Percentiles rank a stretch among this genome's conserved stretches.
phyloP scores from a whole-genome alignment of 2,888 invertebrate species.

The Synanthedon myopaeformis region DNA sequence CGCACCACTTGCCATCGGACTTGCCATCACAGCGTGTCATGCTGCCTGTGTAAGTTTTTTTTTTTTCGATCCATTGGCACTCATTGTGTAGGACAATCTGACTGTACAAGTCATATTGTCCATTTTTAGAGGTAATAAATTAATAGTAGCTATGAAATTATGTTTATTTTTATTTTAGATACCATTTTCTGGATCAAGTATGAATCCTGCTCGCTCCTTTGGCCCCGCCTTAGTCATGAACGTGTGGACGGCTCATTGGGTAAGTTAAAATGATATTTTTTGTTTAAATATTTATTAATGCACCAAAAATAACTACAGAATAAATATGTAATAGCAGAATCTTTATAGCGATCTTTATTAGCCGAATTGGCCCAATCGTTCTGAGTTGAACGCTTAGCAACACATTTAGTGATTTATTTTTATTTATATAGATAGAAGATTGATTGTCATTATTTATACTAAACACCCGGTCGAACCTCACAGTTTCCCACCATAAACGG shows the following conservation, averaged over 20 bases:
- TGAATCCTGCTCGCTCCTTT: slow-evolving; percentile 93
- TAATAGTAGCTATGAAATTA: neutral
- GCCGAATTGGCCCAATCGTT: too few species aligned
- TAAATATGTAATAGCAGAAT: too few species aligned
- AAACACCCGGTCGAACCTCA: neutral
- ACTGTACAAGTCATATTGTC: neutral
- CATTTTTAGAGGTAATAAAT: neutral
- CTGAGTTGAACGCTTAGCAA: too few species aligned
- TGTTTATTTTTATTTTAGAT: slow-evolving; percentile 60
- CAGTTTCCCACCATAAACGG: neutral
- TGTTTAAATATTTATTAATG: too few species aligned
- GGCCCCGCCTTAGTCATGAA: slow-evolving; percentile 87
- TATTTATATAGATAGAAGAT: too few species aligned
- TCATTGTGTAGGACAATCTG: too few species aligned
- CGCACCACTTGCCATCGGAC: slow-evolving; percentile 87
- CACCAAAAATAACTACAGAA: too few species aligned
- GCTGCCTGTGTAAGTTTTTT: slow-evolving; percentile 79
- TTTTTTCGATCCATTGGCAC: too few species aligned
- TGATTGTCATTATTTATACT: too few species aligned
- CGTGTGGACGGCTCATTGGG: slow-evolving; percentile 85
- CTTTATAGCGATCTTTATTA: too few species aligned
- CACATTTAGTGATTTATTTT: too few species aligned
- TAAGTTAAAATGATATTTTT: slow-evolving; percentile 34
- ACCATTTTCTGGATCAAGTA: slow-evolving; percentile 86
- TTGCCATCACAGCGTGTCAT: slow-evolving; percentile 88